These are phyloP conservation scores for Merodon equestris DNA, from an alignment of 2,888 invertebrate genomes.

Conservation along the genomic window DNA sequence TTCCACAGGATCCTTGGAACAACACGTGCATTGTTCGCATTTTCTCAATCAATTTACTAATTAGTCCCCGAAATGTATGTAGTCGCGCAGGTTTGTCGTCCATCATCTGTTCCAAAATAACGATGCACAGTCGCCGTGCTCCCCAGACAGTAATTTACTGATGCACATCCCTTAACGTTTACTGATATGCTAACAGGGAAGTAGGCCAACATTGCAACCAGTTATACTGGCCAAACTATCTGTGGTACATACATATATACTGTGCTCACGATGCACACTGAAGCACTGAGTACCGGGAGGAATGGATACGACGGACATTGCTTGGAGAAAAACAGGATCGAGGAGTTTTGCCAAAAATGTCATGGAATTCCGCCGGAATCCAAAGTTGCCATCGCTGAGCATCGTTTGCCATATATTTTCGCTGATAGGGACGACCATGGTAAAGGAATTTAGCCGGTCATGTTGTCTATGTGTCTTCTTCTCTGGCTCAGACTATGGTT, in stretches of 20 bases:
- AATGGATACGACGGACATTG: slow-evolving; percentile 8
- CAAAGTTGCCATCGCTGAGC: slow-evolving; percentile 19
- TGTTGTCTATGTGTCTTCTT: no score
- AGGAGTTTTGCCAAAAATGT: slow-evolving; percentile 31
- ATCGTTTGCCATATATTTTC: slow-evolving; percentile 7
- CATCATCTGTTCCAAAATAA: slow-evolving; percentile 24
- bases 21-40: slow-evolving; percentile 12
- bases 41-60: slow-evolving; percentile 63
- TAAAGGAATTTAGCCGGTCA: no score
- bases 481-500: no score
- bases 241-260: slow-evolving; percentile 11
- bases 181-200: slow-evolving; percentile 37
- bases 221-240: slow-evolving; percentile 55
- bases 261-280: background rate
- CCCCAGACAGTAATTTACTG: slow-evolving; percentile 50
- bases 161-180: slow-evolving; percentile 32
- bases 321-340: slow-evolving; percentile 13
- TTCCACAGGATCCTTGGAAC: background rate
- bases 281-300: background rate
- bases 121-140: slow-evolving; percentile 18
- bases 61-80: slow-evolving; percentile 49
- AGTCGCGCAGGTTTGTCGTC: slow-evolving; percentile 20
- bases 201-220: slow-evolving; percentile 59
- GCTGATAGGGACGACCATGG: no score
- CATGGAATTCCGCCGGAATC: slow-evolving; percentile 18